phyloP scores from a whole-genome alignment of 2,113 vertebrate genomes.

The Glareola pratincola region DNA sequence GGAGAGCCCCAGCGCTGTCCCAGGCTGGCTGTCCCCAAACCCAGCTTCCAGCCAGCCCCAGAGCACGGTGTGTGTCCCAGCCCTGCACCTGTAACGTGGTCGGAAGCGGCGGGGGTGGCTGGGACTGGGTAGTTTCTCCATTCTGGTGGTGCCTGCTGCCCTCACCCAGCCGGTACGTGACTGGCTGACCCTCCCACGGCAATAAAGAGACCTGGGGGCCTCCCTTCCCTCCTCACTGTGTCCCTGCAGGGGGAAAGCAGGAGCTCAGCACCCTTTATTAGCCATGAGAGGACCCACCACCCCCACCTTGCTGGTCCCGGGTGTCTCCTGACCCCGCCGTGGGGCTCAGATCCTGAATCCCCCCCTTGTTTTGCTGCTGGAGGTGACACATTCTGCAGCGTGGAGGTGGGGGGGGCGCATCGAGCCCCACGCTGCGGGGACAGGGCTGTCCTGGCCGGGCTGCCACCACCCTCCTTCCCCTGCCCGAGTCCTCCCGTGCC shows the following conservation, averaged over 20 bases:
- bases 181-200: accelerated
- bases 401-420: accelerated
- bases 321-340: background rate
- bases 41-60: background rate
- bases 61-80: accelerated
- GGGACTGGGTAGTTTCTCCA: accelerated
- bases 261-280: background rate
- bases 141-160: background rate
- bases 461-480: background rate
- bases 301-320: no score
- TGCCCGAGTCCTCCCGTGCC: background rate
- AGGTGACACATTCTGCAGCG: no score
- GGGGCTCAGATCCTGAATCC: background rate
- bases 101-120: accelerated
- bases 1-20: accelerated
- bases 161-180: accelerated
- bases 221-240: accelerated
- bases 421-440: accelerated
- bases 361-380: accelerated
- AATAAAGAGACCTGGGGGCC: accelerated
- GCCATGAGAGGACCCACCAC: accelerated
- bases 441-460: background rate
- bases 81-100: accelerated
- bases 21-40: background rate
- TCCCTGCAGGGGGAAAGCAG: background rate